A percentile compares a stretch with the other conserved stretches of the same genome.
Conservation (phyloP, 1,140 invertebrate species). For the Drosophila ogumai region DNA sequence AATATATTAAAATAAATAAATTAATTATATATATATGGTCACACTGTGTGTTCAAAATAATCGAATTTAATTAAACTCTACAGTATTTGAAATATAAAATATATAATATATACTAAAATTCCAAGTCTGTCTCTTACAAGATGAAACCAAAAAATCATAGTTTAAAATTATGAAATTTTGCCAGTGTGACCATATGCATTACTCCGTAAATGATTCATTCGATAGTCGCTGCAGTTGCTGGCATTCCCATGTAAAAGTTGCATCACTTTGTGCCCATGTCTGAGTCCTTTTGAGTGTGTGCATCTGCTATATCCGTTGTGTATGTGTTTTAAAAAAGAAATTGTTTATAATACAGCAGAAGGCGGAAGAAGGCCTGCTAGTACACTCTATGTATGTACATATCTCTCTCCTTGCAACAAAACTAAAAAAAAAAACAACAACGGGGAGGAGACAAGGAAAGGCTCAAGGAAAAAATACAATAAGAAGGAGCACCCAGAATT, state of each 20-base stretch:
- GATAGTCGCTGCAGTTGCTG: constrained; percentile 23
- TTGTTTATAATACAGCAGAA: constrained; percentile 69
- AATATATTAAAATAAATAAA: too few relatives aligned
- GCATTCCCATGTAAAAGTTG: constrained; percentile 25
- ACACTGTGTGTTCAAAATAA: neutral
- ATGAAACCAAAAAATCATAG: too few relatives aligned
- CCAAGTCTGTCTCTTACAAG: too few relatives aligned
- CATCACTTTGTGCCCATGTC: constrained; percentile 5
- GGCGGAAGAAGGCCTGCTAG: constrained; percentile 37
- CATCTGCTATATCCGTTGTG: constrained; percentile 6
- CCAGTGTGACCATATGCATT: constrained; percentile 22
- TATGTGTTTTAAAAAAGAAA: constrained; percentile 53
- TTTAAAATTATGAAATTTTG: neutral
- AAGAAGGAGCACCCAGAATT: constrained; percentile 13
- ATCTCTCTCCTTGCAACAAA: constrained; percentile 27
- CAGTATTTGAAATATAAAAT: neutral
- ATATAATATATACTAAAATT: neutral
- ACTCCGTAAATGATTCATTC: constrained; percentile 36
- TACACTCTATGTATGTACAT: neutral
- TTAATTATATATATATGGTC: neutral
- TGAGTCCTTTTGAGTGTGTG: constrained; percentile 19
- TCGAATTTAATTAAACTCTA: neutral
- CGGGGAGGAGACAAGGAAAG: neutral
- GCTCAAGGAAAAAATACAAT: constrained; percentile 4
- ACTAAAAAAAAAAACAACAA: constrained; percentile 5